These are phyloP conservation scores for Drosophila malerkotliana DNA, from an alignment of 1,140 invertebrate genomes.

Conservation along the genomic window DNA sequence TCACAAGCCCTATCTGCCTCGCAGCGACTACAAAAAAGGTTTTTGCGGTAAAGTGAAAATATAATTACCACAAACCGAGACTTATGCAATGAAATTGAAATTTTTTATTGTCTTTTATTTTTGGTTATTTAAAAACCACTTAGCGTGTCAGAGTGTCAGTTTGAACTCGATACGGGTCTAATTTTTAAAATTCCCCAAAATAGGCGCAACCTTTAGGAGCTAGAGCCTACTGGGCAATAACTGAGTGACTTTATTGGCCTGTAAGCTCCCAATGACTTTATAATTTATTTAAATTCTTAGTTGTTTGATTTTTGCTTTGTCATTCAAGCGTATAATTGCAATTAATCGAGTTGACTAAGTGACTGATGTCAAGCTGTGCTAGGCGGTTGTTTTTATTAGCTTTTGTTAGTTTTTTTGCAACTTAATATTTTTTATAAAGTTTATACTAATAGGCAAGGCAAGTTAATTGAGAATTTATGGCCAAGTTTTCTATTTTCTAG, in stretches of 20 bases:
- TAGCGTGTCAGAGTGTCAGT: slow-evolving; percentile 31
- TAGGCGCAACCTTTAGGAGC: neutral
- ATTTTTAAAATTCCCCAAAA: slow-evolving; percentile 3
- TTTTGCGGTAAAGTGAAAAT: slow-evolving; percentile 60
- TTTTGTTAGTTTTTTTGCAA: slow-evolving; percentile 12
- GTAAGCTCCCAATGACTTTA: slow-evolving; percentile 9
- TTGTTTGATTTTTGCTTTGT: slow-evolving; percentile 16
- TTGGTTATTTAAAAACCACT: slow-evolving; percentile 40
- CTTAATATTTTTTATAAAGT: neutral
- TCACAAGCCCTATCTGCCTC: slow-evolving; percentile 16
- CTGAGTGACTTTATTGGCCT: neutral
- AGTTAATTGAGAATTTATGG: no score
- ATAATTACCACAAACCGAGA: slow-evolving; percentile 42
- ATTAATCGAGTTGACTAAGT: slow-evolving; percentile 19
- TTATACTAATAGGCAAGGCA: neutral
- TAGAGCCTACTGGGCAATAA: neutral
- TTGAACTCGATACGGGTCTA: slow-evolving; percentile 5
- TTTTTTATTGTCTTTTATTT: slow-evolving; percentile 33
- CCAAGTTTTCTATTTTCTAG: neutral
- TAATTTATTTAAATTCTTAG: slow-evolving; percentile 2
- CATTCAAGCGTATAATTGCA: slow-evolving; percentile 8
- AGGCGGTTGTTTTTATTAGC: neutral
- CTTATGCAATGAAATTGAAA: slow-evolving; percentile 50
- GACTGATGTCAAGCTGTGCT: slow-evolving; percentile 5
- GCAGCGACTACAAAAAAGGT: slow-evolving; percentile 42